Conservation (phyloP, 2,888 invertebrate species). For the Leptinotarsa rubiginosa region DNA sequence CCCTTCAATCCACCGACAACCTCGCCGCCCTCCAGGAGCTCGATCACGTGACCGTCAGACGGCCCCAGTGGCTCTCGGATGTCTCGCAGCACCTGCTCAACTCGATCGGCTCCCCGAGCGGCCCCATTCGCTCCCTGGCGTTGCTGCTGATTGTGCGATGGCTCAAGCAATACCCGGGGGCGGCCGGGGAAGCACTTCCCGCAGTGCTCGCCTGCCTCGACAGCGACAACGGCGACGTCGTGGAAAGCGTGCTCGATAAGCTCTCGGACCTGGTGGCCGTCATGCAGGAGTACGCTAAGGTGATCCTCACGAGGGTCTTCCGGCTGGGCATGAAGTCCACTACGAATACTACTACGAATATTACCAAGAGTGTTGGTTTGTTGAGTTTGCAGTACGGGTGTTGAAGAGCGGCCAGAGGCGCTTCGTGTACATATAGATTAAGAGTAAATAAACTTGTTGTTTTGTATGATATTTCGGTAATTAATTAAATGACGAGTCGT, state of each 20-base stretch:
- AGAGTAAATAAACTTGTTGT: not conserved
- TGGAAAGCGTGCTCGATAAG: slow-evolving; percentile 82
- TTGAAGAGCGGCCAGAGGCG: slow-evolving; percentile 57
- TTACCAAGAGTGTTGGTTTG: slow-evolving; percentile 83
- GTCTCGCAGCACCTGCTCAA: slow-evolving; percentile 75
- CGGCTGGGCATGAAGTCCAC: slow-evolving; percentile 83
- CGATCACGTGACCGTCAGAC: slow-evolving; percentile 77
- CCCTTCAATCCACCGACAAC: slow-evolving; percentile 68
- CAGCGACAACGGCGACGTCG: slow-evolving; percentile 82
- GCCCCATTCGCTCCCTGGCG: slow-evolving; percentile 76
- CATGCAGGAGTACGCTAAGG: slow-evolving; percentile 86
- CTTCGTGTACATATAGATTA: not conserved
- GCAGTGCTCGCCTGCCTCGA: slow-evolving; percentile 86
- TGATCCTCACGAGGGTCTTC: slow-evolving; percentile 84
- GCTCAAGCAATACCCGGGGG: slow-evolving; percentile 73
- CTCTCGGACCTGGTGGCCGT: slow-evolving; percentile 86
- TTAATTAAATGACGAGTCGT: no score
- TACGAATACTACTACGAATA: slow-evolving; percentile 80
- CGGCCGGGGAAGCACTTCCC: slow-evolving; percentile 75
- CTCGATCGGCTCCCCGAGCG: slow-evolving; percentile 73
- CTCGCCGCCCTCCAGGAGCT: slow-evolving; percentile 78
- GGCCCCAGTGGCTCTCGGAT: slow-evolving; percentile 75
- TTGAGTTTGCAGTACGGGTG: slow-evolving; percentile 87
- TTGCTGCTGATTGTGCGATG: slow-evolving; percentile 79
- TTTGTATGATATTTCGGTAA: no score